Evolutionary conservation across 2,888 invertebrate species (phyloP).

Genomic region (Microchrysa polita): DNA sequence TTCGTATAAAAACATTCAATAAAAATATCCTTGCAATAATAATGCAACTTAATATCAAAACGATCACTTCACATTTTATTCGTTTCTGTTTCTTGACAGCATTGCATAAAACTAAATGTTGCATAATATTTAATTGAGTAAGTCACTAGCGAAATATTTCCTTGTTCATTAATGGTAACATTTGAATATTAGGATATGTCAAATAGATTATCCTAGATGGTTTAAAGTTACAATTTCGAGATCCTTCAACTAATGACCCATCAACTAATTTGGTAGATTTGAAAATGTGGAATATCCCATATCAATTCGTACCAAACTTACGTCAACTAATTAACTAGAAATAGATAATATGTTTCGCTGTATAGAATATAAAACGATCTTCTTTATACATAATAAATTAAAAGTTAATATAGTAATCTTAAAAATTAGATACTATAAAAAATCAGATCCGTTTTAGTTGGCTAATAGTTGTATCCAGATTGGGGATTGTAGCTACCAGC

Average conservation of each 20-base stretch:
- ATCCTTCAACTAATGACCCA: neutral
- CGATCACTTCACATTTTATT: constrained; percentile 20
- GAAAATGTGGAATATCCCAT: too few species aligned
- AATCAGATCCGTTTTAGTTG: constrained; percentile 26
- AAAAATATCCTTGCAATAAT: neutral
- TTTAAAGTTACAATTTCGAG: too few species aligned
- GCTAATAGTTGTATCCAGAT: constrained; percentile 44
- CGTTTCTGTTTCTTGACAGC: constrained; percentile 2
- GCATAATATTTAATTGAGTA: neutral
- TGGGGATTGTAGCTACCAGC: constrained; percentile 47
- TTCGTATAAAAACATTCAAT: constrained; percentile 9
- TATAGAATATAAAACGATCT: neutral
- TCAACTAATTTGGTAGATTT: too few species aligned
- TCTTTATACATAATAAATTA: constrained; percentile 25
- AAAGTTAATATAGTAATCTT: constrained; percentile 14
- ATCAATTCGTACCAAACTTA: too few species aligned
- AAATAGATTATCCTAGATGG: too few species aligned
- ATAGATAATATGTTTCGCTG: neutral
- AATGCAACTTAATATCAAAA: constrained; percentile 33
- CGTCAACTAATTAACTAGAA: neutral
- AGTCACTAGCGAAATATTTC: constrained; percentile 24
- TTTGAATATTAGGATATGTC: too few species aligned
- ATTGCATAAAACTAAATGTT: constrained; percentile 11
- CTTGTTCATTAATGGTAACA: neutral
- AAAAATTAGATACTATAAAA: constrained; percentile 27